Evolutionary conservation across 2,888 invertebrate genomes (phyloP).

Genomic region (Heliconius aoede): DNA sequence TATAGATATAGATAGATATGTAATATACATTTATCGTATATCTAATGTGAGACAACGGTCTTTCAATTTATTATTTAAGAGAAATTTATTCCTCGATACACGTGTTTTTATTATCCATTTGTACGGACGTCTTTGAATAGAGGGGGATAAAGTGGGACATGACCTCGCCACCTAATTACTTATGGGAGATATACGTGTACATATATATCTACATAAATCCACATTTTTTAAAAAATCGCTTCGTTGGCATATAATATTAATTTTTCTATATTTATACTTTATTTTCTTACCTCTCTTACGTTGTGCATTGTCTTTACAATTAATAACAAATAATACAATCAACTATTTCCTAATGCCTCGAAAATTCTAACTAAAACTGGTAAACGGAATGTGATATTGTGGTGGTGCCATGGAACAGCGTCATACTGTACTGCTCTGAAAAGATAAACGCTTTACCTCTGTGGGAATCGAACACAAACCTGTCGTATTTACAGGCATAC

Average conservation of each 20-base stretch:
- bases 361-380: too few species aligned
- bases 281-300: neutral
- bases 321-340: too few species aligned
- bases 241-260: neutral
- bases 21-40: neutral
- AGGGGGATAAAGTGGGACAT: constrained; percentile 24
- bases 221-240: neutral
- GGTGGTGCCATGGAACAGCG: too few species aligned
- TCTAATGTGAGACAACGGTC: neutral
- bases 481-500: too few species aligned
- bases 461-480: too few species aligned
- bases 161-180: constrained; percentile 27
- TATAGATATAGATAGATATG: too few species aligned
- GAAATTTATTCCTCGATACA: neutral
- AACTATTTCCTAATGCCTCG: too few species aligned
- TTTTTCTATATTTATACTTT: neutral
- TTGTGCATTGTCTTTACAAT: too few species aligned
- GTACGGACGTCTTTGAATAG: constrained; percentile 14
- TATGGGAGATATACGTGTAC: neutral
- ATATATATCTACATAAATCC: neutral
- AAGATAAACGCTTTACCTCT: too few species aligned
- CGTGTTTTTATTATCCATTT: constrained; percentile 16
- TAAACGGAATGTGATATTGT: too few species aligned
- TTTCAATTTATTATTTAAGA: neutral
- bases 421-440: too few species aligned